Base-by-base conservation (phyloP, 1,140 invertebrate species). In the Orchesella cincta region DNA sequence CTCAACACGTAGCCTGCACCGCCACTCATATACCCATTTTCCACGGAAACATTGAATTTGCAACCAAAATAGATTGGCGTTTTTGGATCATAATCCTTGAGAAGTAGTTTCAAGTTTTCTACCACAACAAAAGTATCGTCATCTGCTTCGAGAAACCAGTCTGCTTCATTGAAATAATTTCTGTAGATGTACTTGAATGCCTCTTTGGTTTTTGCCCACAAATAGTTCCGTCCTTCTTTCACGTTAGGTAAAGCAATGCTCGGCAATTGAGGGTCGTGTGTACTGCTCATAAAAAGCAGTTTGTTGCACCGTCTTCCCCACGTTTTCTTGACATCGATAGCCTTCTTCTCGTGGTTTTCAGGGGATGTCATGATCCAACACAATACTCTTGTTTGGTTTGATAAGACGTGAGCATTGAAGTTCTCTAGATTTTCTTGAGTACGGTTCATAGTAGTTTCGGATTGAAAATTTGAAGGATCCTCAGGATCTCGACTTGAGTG, bases 181-280 rank as follows among this genome's bases (percentile, higher is more conserved):
- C 93, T 88, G 83, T 95, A 95, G 31, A 94, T 89, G 83, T 96
- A 94, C 83, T 92, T 90, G 85, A 97, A 98, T 0, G 95, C 95
- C 82, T 92, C 92, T 86, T 96, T 96, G 0, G 96, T 98, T 87
- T 98, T 98, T 23, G 91, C 93, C 94, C 96, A 98, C 16, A 98
- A 86, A 84, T 93, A 91, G 78, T 97, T 89, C 54, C 95, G 87
- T 1, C 96, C 96, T 85, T 98, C 96, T 12, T 89, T 86, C 0
- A 97, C 92, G 75, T 87, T 84, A 39, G 91, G 90, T n/a, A 89
- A 90, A 35, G 94, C 86, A 1, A 91, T 84, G 36, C 91, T 84
- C 36, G 91, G 91, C 76, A 94, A n/a, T n/a, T n/a, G 84, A 52
- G 87, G 88, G 14, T 85, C 78, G 84, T 94, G 93, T 93, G 73